These are phyloP conservation scores for Thunnus albacares DNA, from an alignment of 2,797 vertebrate genomes.

Conservation along the genomic window DNA sequence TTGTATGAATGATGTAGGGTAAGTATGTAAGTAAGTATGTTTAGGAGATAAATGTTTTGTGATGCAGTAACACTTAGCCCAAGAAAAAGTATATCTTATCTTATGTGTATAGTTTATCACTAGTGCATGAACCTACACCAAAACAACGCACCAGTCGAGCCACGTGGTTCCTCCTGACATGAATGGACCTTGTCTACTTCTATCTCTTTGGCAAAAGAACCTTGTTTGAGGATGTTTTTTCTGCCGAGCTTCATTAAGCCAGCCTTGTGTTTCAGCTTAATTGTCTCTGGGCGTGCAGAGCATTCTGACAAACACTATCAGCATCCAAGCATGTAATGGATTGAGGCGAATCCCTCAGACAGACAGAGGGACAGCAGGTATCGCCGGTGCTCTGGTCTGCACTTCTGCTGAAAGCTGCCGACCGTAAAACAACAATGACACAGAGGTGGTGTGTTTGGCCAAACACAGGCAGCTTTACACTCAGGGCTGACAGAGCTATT, in stretches of 20 bases:
- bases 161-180: slow-evolving; percentile 50
- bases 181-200: slow-evolving; percentile 48
- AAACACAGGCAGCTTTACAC: slow-evolving; percentile 34
- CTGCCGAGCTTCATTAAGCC: slow-evolving; percentile 80
- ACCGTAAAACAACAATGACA: slow-evolving; percentile 57
- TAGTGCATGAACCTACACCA: slow-evolving; percentile 4
- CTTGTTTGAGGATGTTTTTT: slow-evolving; percentile 69
- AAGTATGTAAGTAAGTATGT: no score
- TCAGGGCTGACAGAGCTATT: slow-evolving; percentile 53
- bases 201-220: slow-evolving; percentile 50
- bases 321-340: slow-evolving; percentile 78
- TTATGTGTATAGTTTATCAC: slow-evolving; percentile 7
- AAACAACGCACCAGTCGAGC: slow-evolving; percentile 25
- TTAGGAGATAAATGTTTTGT: no score
- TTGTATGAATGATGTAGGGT: no score
- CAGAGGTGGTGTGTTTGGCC: slow-evolving; percentile 30
- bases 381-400: slow-evolving; percentile 25
- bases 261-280: slow-evolving; percentile 79
- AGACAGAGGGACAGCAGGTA: slow-evolving; percentile 69
- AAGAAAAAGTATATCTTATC: neutral
- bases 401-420: slow-evolving; percentile 45
- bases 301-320: slow-evolving; percentile 81
- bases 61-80: no score
- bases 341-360: slow-evolving; percentile 67
- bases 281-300: slow-evolving; percentile 75